phyloP scores from a whole-genome alignment of 2,113 vertebrate genomes.

The Herpetotheres cachinnans region DNA sequence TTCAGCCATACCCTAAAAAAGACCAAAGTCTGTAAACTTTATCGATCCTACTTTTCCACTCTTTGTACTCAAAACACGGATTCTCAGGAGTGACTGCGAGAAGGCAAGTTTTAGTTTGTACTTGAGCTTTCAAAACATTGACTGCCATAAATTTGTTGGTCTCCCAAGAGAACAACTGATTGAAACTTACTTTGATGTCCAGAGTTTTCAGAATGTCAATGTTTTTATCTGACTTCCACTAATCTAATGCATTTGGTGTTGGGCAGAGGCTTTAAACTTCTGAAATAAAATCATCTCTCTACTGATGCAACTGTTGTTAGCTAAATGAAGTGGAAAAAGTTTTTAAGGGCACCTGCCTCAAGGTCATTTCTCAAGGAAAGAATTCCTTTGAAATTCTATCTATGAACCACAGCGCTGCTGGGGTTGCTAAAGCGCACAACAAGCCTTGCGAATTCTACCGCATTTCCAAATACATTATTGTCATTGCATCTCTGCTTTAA shows the following conservation, averaged over 20 bases:
- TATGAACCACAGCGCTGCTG: accelerated
- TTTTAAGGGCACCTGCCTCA: neutral
- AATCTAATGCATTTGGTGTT: neutral
- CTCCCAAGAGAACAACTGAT: neutral
- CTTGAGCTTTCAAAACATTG: neutral
- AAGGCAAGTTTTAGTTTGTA: neutral
- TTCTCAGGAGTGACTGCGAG: neutral
- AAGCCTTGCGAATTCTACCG: neutral
- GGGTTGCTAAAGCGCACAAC: neutral
- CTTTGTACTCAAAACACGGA: neutral
- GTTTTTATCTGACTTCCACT: neutral
- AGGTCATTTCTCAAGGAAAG: neutral
- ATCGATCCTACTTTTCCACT: neutral
- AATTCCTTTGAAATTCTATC: neutral
- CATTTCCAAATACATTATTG: neutral
- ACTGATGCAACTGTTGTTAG: neutral
- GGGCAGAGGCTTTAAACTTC: neutral
- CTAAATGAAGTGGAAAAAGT: neutral
- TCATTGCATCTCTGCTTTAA: neutral
- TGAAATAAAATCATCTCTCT: neutral
- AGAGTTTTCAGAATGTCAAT: neutral
- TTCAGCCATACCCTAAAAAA: neutral
- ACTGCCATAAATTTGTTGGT: neutral
- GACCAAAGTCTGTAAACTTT: neutral
- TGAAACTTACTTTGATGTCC: neutral